Conservation (phyloP, 64 coral and sea anemone genomes). For the Stichodactyla mertensii region DNA sequence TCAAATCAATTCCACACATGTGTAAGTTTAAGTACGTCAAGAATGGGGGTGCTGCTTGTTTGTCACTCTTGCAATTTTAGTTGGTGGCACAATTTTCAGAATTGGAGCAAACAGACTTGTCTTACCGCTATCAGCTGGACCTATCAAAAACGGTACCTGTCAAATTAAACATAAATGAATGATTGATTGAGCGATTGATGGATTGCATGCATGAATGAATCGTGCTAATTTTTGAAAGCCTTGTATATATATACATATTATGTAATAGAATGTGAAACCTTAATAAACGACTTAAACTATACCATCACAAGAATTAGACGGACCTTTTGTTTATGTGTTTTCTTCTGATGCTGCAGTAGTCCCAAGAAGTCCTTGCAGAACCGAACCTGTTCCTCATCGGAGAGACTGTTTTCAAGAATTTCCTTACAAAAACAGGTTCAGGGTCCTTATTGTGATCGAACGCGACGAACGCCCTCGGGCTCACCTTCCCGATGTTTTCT, state of each 20-base stretch:
- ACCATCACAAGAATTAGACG: background rate
- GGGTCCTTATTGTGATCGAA: too few relatives aligned
- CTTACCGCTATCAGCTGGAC: constrained; percentile 25
- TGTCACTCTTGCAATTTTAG: constrained; percentile 20
- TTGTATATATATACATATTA: too few relatives aligned
- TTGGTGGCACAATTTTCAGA: background rate
- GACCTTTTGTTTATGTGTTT: constrained; percentile 31
- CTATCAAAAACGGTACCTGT: constrained; percentile 13
- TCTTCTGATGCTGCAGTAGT: constrained; percentile 31
- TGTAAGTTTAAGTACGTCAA: background rate
- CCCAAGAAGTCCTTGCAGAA: constrained; percentile 44
- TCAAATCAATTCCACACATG: background rate
- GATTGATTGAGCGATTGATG: background rate
- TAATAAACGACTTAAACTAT: background rate
- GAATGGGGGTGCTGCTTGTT: background rate
- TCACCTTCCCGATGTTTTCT: too few relatives aligned
- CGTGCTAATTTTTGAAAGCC: too few relatives aligned
- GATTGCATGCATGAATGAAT: too few relatives aligned
- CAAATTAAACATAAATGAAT: background rate
- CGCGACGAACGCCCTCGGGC: too few relatives aligned
- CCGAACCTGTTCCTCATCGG: constrained; percentile 5
- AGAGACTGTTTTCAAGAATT: constrained; percentile 36
- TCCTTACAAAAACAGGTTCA: too few relatives aligned
- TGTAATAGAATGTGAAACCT: background rate
- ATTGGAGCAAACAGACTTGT: constrained; percentile 33